Conservation (phyloP, 1,140 invertebrate genomes). For the Zaprionus gabonicus region DNA sequence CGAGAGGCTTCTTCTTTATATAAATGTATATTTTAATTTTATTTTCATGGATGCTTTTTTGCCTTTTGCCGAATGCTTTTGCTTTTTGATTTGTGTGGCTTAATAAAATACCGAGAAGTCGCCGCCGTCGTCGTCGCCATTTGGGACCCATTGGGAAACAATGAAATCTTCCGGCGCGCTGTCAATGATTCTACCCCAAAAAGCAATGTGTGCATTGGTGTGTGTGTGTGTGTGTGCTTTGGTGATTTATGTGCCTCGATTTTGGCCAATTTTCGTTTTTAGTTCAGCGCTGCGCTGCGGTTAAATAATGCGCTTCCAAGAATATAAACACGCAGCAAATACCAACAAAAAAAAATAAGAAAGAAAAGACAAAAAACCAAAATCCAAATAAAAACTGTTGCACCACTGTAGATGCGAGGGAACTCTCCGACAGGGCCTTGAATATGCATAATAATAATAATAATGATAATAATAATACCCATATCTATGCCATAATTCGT, state of each 20-base stretch:
- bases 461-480: constrained; percentile 34
- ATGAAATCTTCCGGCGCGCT: constrained; percentile 80
- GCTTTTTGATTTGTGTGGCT: constrained; percentile 80
- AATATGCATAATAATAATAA: constrained; percentile 61
- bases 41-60: constrained; percentile 23
- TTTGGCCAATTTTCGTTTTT: constrained; percentile 83
- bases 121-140: constrained; percentile 56
- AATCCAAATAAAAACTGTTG: constrained; percentile 50
- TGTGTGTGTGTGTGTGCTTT: constrained; percentile 27
- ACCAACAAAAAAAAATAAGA: constrained; percentile 6
- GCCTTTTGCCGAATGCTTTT: constrained; percentile 47
- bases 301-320: constrained; percentile 82
- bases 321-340: constrained; percentile 57
- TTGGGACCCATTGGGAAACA: constrained; percentile 72
- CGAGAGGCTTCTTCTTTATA: constrained; percentile 59
- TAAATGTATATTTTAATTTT: constrained; percentile 34
- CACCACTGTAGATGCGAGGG: constrained; percentile 40
- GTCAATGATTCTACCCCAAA: constrained; percentile 80
- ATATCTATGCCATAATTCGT: constrained; percentile 75
- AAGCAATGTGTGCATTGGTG: constrained; percentile 28
- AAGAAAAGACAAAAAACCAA: constrained; percentile 18
- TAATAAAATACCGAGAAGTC: constrained; percentile 82
- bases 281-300: constrained; percentile 63
- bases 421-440: constrained; percentile 50
- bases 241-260: constrained; percentile 78